Percentiles rank a stretch among this genome's conserved stretches.
phyloP scores from a whole-genome alignment of 2,113 vertebrate species.

The Oncorhynchus keta region DNA sequence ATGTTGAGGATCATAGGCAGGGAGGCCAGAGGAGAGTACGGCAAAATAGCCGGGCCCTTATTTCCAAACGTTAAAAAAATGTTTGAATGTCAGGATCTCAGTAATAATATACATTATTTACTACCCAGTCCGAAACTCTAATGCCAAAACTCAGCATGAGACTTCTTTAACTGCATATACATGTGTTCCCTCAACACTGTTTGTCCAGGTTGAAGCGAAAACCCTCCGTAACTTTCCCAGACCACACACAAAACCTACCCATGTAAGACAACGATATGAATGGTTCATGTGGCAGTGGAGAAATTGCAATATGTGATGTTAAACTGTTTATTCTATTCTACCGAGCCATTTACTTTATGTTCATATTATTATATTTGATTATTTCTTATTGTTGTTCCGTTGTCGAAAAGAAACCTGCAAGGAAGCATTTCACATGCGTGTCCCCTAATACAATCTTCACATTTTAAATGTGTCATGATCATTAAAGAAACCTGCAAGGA shows the following conservation, averaged over 20 bases:
- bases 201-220: not conserved
- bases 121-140: not conserved
- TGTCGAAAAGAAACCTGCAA: too few relatives aligned
- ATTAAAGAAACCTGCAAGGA: not conserved
- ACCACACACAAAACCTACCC: not conserved
- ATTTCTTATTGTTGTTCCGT: too few relatives aligned
- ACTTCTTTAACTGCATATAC: not conserved
- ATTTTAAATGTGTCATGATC: not conserved
- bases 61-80: not conserved
- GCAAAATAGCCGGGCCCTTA: not conserved
- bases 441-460: not conserved
- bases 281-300: not conserved
- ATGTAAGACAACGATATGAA: not conserved
- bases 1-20: not conserved
- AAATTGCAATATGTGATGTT: too few relatives aligned
- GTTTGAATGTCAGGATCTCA: not conserved
- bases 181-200: not conserved
- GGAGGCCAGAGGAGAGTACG: not conserved
- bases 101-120: constrained; percentile 10
- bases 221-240: not conserved
- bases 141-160: constrained; percentile 2
- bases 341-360: too few relatives aligned
- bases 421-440: too few relatives aligned
- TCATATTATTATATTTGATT: too few relatives aligned
- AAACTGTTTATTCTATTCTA: too few relatives aligned